These are phyloP conservation scores for Zaprionus lineosus DNA, from an alignment of 2,888 invertebrate genomes.

Conservation along the genomic window DNA sequence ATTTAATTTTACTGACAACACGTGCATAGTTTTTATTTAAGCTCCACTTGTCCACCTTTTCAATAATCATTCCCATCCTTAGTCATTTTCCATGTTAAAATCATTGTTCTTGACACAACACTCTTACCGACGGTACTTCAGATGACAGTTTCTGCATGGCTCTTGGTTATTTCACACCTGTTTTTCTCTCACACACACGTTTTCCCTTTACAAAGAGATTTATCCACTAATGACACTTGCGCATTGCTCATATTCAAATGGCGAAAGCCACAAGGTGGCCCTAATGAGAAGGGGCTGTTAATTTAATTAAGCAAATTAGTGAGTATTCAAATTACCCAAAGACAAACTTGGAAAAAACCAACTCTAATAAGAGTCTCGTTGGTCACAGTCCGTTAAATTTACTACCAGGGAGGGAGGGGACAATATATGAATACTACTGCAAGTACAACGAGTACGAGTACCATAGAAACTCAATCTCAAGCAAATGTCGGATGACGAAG, in stretches of 20 bases:
- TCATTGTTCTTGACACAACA: too few relatives aligned
- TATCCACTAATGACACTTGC: too few relatives aligned
- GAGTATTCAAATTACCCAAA: constrained; percentile 46
- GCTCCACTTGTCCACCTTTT: too few relatives aligned
- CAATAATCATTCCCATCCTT: too few relatives aligned
- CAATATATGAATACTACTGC: too few relatives aligned
- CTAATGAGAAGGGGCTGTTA: constrained; percentile 22
- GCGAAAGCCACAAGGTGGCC: constrained; percentile 6
- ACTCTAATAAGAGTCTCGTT: background rate
- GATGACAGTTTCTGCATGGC: constrained; percentile 25
- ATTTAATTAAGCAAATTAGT: constrained; percentile 45
- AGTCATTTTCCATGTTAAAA: too few relatives aligned
- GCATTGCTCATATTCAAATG: constrained; percentile 41
- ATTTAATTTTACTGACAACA: too few relatives aligned
- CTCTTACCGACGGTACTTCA: constrained; percentile 26
- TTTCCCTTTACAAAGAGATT: too few relatives aligned
- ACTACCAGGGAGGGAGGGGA: too few relatives aligned
- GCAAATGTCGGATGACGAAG: constrained; percentile 29
- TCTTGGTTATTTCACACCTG: constrained; percentile 19
- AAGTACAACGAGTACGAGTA: background rate
- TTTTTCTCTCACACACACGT: too few relatives aligned
- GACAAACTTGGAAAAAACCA: constrained; percentile 7
- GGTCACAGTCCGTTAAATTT: constrained; percentile 22
- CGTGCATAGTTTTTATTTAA: background rate
- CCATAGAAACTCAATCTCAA: constrained; percentile 22